Conservation (phyloP, 2,113 vertebrate genomes). For the Athene cunicularia region DNA sequence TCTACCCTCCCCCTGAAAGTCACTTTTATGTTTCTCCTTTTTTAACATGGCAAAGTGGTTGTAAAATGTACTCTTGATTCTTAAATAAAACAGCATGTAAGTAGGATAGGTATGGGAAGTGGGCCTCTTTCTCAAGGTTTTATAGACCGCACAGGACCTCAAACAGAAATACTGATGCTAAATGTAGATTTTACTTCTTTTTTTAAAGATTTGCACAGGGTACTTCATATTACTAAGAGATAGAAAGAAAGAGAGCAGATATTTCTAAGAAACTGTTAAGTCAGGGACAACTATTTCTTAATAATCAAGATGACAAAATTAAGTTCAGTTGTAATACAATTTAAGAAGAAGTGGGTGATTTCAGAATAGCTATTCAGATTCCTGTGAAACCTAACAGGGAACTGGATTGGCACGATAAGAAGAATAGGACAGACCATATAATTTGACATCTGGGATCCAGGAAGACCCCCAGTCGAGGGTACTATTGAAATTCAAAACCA, state of each 20-base stretch:
- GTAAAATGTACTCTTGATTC: slow-evolving; percentile 68
- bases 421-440: slow-evolving; percentile 59
- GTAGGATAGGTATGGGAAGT: slow-evolving; percentile 61
- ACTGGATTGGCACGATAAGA: slow-evolving; percentile 11
- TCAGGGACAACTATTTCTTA: slow-evolving; percentile 19
- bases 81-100: slow-evolving; percentile 74
- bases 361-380: slow-evolving; percentile 60
- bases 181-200: background rate
- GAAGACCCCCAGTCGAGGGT: slow-evolving; percentile 66
- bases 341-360: slow-evolving; percentile 60
- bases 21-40: slow-evolving; percentile 65
- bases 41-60: slow-evolving; percentile 65
- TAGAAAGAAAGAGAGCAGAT: background rate
- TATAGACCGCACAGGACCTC: slow-evolving; percentile 71
- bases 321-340: slow-evolving; percentile 46
- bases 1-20: slow-evolving; percentile 46
- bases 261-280: background rate
- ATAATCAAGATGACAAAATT: slow-evolving; percentile 43
- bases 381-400: slow-evolving; percentile 64
- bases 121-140: slow-evolving; percentile 65
- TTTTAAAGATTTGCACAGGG: background rate
- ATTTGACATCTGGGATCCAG: slow-evolving; percentile 69
- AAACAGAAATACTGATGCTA: slow-evolving; percentile 37
- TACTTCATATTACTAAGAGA: background rate
- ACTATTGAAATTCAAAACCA: slow-evolving; percentile 75